Evolutionary conservation across 30 jellyfish, hydroid and myxozoan genomes (phyloP), one percentile per base, ranked within the genome.

Genomic region (Nemopilema nomurai): DNA sequence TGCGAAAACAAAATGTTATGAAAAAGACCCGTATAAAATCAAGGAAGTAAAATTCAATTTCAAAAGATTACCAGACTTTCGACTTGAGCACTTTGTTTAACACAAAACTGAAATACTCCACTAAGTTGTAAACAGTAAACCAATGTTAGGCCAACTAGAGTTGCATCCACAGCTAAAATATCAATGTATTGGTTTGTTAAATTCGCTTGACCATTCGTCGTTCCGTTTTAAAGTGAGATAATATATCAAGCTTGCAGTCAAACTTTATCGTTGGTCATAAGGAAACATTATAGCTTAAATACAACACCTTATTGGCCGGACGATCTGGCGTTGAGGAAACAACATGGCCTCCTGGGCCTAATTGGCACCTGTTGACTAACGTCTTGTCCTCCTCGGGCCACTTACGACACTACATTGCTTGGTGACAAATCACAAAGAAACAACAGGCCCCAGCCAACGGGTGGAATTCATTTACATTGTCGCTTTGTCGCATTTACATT

Each of bases 11-110:
- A 18, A 18, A 63, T 3, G 13, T 41, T 3, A 41, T 41, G 57
- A 41, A 41, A 41, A 41, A 41, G 57, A 41, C 4, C 4, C 13
- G 57, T 63, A 7, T 63, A 7, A 4, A 41, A 41, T 41, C 4
- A 3, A 63, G 8, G 13, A 41, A 41, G n/a, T n/a, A n/a, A n/a
- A n/a, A n/a, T n/a, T n/a, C n/a, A 41, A 41, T 13, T 41, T 41
- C 81, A n/a, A n/a, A n/a, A n/a, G n/a, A n/a, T 23, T 71, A 88
- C 96, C 92, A 82, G 89, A 62, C 76, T 88, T 73, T 88, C 96
- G 49, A 81, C 89, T 28, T 88, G 90, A 8, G 96, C 76, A 57
- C 84, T 80, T 67, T 88, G 96, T 49, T 78, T 28, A 17, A 88
- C 92, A 66, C 75, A 51, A 49, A 30, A 75, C 69, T 88, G 96